Evolutionary conservation across 2,113 vertebrate genomes (phyloP).

Genomic region (Nesogale talazaci): DNA sequence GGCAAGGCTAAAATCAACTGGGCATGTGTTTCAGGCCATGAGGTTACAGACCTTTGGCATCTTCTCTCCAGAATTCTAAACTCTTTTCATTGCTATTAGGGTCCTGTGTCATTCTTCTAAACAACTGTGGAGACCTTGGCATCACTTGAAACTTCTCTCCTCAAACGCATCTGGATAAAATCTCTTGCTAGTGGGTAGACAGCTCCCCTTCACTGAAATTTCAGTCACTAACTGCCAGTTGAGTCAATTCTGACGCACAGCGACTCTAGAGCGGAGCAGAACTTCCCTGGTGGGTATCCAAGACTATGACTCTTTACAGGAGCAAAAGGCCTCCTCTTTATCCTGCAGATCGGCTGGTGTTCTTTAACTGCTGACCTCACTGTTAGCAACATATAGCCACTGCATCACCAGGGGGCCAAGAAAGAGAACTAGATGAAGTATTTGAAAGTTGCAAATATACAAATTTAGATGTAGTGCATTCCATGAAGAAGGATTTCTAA

Average conservation of each 20-base stretch:
- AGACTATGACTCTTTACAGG: no score
- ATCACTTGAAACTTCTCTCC: not conserved
- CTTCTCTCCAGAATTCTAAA: not conserved
- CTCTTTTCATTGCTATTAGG: not conserved
- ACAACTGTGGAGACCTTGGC: not conserved
- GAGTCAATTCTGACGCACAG: no score
- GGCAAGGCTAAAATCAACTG: not conserved
- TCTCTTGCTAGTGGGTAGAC: no score
- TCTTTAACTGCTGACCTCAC: no score
- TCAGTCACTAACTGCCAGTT: not conserved
- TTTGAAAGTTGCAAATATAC: not conserved
- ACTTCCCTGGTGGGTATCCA: no score
- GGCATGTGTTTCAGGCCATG: no score
- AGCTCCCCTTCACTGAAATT: not conserved
- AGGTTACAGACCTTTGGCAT: not conserved
- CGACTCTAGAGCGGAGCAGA: no score
- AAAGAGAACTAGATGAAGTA: not conserved
- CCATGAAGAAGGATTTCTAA: not conserved
- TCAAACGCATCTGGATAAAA: not conserved
- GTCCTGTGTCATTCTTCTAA: not conserved
- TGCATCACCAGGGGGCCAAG: no score
- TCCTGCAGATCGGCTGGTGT: no score
- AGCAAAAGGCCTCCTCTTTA: no score
- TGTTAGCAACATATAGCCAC: no score
- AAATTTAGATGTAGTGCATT: not conserved